Conservation (phyloP, 2,888 invertebrate species). For the Acleris cristana region DNA sequence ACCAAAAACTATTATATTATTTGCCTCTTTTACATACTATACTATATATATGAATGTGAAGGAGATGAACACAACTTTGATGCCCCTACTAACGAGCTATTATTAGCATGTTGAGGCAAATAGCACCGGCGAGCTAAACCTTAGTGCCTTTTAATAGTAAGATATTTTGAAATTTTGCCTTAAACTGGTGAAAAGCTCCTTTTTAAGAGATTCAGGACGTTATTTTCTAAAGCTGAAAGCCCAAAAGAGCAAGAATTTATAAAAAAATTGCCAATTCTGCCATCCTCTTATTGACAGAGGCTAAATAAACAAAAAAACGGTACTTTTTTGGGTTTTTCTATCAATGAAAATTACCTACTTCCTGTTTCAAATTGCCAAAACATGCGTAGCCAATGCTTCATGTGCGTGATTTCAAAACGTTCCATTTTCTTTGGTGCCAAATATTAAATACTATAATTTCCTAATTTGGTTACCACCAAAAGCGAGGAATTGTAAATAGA, state of each 20-base stretch:
- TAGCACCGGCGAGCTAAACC: constrained; percentile 21
- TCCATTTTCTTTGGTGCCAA: constrained; percentile 45
- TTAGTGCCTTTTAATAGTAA: constrained; percentile 34
- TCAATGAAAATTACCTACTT: neutral
- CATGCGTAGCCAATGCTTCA: constrained; percentile 8
- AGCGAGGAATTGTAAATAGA: constrained; percentile 47
- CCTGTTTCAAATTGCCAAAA: constrained; percentile 22
- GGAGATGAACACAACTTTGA: no score
- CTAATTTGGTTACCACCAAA: constrained; percentile 42
- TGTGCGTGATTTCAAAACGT: constrained; percentile 22
- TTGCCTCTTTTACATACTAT: no score
- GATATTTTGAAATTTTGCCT: constrained; percentile 11
- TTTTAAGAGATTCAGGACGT: neutral
- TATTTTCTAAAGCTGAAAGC: neutral
- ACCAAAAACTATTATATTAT: no score
- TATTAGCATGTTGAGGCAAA: constrained; percentile 30
- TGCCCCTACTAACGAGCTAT: neutral
- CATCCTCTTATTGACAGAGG: no score
- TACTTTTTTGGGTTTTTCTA: neutral
- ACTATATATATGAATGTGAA: no score
- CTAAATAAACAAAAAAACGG: neutral
- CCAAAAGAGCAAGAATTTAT: neutral
- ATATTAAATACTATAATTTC: constrained; percentile 42
- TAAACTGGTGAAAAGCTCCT: constrained; percentile 19
- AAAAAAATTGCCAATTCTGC: no score